Evolutionary conservation across 1,140 invertebrate species (phyloP), one percentile per base, ranked within the genome.

Genomic region (Marisa cornuarietis): DNA sequence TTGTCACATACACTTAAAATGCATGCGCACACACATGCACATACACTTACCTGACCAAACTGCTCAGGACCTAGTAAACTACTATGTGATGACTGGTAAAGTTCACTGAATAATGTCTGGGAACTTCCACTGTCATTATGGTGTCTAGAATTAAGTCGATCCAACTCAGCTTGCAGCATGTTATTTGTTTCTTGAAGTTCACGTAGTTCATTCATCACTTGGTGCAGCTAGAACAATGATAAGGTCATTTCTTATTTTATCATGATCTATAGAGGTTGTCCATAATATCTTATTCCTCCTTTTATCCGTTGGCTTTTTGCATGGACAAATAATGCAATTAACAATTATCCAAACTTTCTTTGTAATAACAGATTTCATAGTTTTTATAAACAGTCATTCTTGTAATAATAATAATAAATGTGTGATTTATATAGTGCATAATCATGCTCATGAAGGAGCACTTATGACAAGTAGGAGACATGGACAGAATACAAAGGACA

Each of bases 171-270:
- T 49, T 83, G 76, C 18, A 83, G 73, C 16, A 79, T 77, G 20
- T 79, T 22, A 26, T 83, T 83, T 22, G 76, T 81, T 61, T 83
- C 82, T 68, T 83, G 79, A 6, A 83, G 69, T 68, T 81, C 79
- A 26, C 76, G 42, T 7, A 83, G 52, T n/a, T 83, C 82, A 42
- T 76, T 61, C 61, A 79, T 75, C 74, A 69, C 54, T 54, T 81
- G 78, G 24, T 83, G 79, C 22, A 83, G 58, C 82, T 83, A 58
- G 20, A 81, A 71, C 54, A 61, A 58, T 58, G 16, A 58, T 58
- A 58, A 6, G 31, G 31, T 58, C 54, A 14, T 11, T 58, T 4
- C 54, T 2, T 11, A 78, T 52, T 71, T 13, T 42, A 42, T 42
- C 31, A 42, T 42, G 31, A 42, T 42, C 31, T 42, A 42, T 42